phyloP scores from a whole-genome alignment of 2,797 vertebrate species.

The Rhinophrynus dorsalis region DNA sequence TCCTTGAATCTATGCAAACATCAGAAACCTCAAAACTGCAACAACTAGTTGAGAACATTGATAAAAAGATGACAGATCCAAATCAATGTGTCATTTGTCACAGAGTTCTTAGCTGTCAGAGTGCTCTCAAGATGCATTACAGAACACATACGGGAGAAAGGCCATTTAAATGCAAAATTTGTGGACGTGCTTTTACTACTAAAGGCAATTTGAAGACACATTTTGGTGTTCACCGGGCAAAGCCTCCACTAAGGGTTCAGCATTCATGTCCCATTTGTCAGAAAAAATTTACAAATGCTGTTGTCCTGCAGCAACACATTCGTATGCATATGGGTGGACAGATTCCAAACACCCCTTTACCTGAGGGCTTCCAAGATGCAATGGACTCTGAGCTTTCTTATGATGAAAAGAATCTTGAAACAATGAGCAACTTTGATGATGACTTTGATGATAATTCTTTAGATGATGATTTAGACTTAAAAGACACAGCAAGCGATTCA shows the following conservation, averaged over 20 bases:
- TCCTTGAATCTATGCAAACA: slow-evolving; percentile 99
- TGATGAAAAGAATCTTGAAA: slow-evolving; percentile 87
- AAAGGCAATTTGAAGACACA: slow-evolving; percentile 99
- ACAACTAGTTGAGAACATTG: slow-evolving; percentile 98
- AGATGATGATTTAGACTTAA: slow-evolving; percentile 86
- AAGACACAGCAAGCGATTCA: slow-evolving; percentile 76
- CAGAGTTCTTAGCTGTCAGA: slow-evolving; percentile 98
- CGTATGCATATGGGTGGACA: slow-evolving; percentile 99
- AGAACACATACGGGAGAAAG: slow-evolving; percentile 97
- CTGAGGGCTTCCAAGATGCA: slow-evolving; percentile 87
- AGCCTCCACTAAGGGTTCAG: slow-evolving; percentile 95
- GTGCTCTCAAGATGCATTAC: slow-evolving; percentile 99
- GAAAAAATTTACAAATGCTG: slow-evolving; percentile 98
- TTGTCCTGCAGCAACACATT: slow-evolving; percentile 97
- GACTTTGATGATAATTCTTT: slow-evolving; percentile 92
- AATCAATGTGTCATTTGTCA: slow-evolving; percentile 99
- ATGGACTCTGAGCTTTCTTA: slow-evolving; percentile 89
- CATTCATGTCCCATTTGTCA: slow-evolving; percentile 99
- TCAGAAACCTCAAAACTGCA: slow-evolving; percentile 98
- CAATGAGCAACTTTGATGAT: slow-evolving; percentile 90
- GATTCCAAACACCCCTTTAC: slow-evolving; percentile 92
- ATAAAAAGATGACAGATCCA: slow-evolving; percentile 98
- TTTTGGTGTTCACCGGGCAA: slow-evolving; percentile 96
- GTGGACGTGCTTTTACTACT: slow-evolving; percentile 96
- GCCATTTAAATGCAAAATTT: slow-evolving; percentile 99